Conservation (phyloP, 2,888 invertebrate species). For the Himalopsyche kuldschensis region DNA sequence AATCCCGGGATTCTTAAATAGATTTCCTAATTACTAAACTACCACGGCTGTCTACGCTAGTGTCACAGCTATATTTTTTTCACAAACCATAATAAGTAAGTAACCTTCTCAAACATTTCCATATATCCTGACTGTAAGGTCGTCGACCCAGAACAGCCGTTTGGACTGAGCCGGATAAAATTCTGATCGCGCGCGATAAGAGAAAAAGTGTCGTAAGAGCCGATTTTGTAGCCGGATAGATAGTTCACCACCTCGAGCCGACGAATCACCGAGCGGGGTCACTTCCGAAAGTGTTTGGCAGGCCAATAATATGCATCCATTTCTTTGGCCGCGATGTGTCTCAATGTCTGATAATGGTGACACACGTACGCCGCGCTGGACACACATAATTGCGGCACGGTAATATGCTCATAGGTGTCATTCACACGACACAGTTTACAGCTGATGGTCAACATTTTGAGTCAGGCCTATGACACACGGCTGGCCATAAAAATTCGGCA, state of each 20-base stretch:
- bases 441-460: background rate
- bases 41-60: no score
- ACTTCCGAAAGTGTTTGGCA: background rate
- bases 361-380: background rate
- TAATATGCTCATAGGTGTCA: background rate
- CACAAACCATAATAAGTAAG: no score
- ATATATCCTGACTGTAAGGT: background rate
- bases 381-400: background rate
- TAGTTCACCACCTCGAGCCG: background rate
- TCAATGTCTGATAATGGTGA: background rate
- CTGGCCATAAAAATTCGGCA: no score
- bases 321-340: background rate
- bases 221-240: background rate
- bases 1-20: no score
- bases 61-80: no score
- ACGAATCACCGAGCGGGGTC: background rate
- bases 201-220: background rate
- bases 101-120: background rate
- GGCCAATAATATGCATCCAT: background rate
- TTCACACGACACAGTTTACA: background rate
- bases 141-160: background rate
- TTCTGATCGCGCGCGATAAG: background rate
- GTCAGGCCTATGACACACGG: no score
- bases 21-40: no score
- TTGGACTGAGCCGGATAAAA: background rate